These are phyloP conservation scores for Dryoscopus gambensis DNA, from an alignment of 2,113 vertebrate genomes.

Conservation along the genomic window DNA sequence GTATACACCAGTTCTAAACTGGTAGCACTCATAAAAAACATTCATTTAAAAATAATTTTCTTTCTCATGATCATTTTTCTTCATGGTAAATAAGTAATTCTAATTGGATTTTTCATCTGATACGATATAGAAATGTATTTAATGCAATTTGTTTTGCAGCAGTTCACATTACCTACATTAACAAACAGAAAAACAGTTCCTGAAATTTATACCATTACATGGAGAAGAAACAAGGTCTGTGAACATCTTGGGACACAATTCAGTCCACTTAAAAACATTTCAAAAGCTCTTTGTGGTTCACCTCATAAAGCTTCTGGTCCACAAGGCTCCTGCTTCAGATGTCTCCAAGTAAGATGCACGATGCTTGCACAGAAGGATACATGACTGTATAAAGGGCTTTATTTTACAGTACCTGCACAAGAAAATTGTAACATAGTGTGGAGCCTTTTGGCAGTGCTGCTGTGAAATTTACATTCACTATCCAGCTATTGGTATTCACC, in stretches of 20 bases:
- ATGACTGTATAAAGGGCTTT: neutral
- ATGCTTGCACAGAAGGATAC: neutral
- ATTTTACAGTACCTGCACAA: neutral
- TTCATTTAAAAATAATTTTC: neutral
- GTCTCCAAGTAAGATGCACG: neutral
- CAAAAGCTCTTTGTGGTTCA: constrained; percentile 28
- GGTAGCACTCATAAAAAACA: neutral
- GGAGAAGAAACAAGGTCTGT: neutral
- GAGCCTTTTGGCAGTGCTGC: neutral
- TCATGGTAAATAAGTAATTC: neutral
- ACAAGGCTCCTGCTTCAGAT: neutral
- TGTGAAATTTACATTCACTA: neutral
- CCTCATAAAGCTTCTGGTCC: neutral
- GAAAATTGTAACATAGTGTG: neutral
- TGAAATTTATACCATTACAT: constrained; percentile 1
- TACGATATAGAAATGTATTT: neutral
- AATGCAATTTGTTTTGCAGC: neutral
- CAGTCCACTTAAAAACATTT: neutral
- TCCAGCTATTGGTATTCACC: neutral
- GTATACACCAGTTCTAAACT: neutral
- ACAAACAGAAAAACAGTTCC: neutral
- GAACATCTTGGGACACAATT: neutral
- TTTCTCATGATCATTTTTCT: neutral
- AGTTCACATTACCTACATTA: neutral
- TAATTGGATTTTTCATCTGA: neutral